Base-by-base conservation (phyloP, 2,888 invertebrate genomes). In the Salticus scenicus region DNA sequence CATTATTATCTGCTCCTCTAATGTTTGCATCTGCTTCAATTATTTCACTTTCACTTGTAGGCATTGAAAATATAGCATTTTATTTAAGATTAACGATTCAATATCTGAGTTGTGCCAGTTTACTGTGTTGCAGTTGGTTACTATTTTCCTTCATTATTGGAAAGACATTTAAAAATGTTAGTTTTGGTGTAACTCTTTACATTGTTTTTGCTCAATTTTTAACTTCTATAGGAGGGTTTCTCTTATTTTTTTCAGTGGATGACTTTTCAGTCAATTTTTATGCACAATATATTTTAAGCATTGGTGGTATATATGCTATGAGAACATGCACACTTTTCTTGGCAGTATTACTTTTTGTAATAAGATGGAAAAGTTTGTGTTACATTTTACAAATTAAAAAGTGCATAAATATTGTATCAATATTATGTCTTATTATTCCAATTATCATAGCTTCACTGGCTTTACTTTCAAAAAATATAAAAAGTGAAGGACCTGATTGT, bases 1-100 rank as follows among this genome's bases (percentile, higher is more conserved):
- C 98, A 0, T 97, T 98, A 90, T 92, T 98, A 28, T 97, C 98
- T 17, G 98, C 97, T 0, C 98, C 98, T 0, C 93, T 98, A 89
- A 98, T 98, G 96, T 98, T 97, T 91, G 94, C 98, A 84, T 98
- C 98, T 0, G 97, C 98, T 0, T 96, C 97, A 93, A 95, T 98
- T 94, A 96, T 98, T 89, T 95, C 96, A 0, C 92, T 96, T 70
- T 94, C 95, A 70, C 94, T 94, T 17, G 57, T 83, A 7, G 81
- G 85, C n/a, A 72, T 87, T 27, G 41, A 80, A 57, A 74, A 79
- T 70, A 67, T 87, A 67, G 70, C 71, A 8, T 67, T 76, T 63
- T 87, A 88, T 66, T 64, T 89, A 1, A 79, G 76, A 8, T 37
- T 72, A 33, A 88, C 88, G 10, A 87, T 88, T 20, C 72, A 72